Conservation (phyloP, 2,113 vertebrate species). For the Choloepus hoffmanni region DNA sequence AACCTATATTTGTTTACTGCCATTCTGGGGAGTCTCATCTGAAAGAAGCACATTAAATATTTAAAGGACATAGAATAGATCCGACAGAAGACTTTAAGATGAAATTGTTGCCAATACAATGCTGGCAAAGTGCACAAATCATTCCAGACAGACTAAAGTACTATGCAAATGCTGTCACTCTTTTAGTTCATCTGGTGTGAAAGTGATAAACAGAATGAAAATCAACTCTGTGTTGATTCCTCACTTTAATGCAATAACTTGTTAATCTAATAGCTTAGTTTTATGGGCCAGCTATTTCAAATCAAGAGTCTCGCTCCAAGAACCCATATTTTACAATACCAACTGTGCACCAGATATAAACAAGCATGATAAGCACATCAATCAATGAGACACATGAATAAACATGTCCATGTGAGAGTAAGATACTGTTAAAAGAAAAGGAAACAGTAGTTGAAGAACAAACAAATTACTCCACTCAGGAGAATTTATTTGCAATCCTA, state of each 20-base stretch:
- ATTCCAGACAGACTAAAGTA: slow-evolving; percentile 50
- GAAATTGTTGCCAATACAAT: not conserved
- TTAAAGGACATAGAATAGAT: slow-evolving; percentile 68
- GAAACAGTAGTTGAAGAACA: slow-evolving; percentile 68
- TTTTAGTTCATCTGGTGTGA: slow-evolving; percentile 47
- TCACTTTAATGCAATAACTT: slow-evolving; percentile 15
- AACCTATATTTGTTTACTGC: slow-evolving; percentile 59
- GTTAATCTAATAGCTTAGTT: slow-evolving; percentile 69
- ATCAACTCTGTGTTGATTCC: slow-evolving; percentile 38
- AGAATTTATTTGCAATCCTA: slow-evolving; percentile 59
- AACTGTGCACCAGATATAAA: slow-evolving; percentile 64
- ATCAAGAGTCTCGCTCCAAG: slow-evolving; percentile 50
- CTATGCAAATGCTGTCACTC: slow-evolving; percentile 31
- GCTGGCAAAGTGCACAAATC: slow-evolving; percentile 66
- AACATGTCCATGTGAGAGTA: slow-evolving; percentile 45
- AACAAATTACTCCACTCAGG: not conserved
- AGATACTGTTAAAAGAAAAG: slow-evolving; percentile 65
- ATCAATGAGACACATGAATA: slow-evolving; percentile 76
- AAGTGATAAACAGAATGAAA: slow-evolving; percentile 65
- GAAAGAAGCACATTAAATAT: slow-evolving; percentile 60
- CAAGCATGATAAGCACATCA: slow-evolving; percentile 51
- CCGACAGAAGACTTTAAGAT: slow-evolving; percentile 54
- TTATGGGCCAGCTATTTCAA: slow-evolving; percentile 72
- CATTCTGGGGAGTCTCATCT: slow-evolving; percentile 46
- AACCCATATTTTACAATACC: slow-evolving; percentile 59